Percentiles rank a stretch among this genome's conserved stretches.
Evolutionary conservation across 2,797 vertebrate genomes (phyloP).

Genomic region (Lagodon rhomboides): DNA sequence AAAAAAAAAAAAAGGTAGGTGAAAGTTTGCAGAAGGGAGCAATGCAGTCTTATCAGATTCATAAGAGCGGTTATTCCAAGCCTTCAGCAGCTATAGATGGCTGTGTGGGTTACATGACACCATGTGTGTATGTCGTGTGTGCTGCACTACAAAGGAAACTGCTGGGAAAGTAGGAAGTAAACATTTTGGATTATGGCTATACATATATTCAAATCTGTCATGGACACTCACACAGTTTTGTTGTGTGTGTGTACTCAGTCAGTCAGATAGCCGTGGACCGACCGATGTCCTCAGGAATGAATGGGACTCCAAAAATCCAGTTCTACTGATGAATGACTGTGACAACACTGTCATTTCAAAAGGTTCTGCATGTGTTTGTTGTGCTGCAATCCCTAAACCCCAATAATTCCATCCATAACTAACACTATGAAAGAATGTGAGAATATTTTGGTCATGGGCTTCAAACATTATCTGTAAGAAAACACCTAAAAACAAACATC

Average conservation of each 20-base stretch:
- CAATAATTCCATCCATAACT: background rate
- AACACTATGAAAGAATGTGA: too few relatives aligned
- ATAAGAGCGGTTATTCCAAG: constrained; percentile 4
- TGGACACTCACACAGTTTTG: background rate
- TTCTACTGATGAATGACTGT: background rate
- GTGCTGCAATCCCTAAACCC: background rate
- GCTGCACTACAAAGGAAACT: background rate
- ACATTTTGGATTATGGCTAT: background rate
- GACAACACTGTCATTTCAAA: background rate
- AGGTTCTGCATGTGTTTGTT: background rate
- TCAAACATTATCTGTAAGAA: too few relatives aligned
- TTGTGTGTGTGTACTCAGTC: background rate
- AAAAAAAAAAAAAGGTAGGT: constrained; percentile 24
- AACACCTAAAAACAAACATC: too few relatives aligned
- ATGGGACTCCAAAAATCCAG: background rate
- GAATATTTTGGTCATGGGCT: too few relatives aligned
- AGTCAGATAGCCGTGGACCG: background rate
- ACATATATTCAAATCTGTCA: background rate
- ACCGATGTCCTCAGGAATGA: background rate
- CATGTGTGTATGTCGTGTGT: background rate
- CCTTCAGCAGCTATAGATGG: background rate
- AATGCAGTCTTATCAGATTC: background rate
- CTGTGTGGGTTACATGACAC: constrained; percentile 19
- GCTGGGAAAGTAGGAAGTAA: background rate
- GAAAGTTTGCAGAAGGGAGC: constrained; percentile 39